Evolutionary conservation across 2,113 vertebrate genomes (phyloP).

Genomic region (Petrocephalus microphthalmus): DNA sequence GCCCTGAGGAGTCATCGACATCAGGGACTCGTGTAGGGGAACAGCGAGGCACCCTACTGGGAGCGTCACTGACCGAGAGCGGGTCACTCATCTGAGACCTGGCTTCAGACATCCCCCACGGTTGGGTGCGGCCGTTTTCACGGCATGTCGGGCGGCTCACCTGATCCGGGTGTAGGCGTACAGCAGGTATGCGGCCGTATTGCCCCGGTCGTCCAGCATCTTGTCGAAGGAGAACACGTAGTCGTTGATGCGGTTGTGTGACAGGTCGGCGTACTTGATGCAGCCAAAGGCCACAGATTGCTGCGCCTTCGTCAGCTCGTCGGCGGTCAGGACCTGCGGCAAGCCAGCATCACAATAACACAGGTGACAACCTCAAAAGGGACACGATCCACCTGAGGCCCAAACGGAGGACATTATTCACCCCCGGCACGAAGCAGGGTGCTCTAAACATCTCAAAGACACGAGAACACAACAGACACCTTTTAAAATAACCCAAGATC

Average conservation of each 20-base stretch:
- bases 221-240: constrained; percentile 98
- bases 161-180: constrained; percentile 95
- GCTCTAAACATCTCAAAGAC: background rate
- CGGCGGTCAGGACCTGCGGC: constrained; percentile 66
- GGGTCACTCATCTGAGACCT: background rate
- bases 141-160: constrained; percentile 38
- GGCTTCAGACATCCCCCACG: background rate
- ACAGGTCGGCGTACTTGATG: constrained; percentile 94
- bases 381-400: background rate
- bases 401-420: background rate
- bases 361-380: background rate
- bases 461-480: background rate
- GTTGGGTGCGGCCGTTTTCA: background rate
- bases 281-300: constrained; percentile 84
- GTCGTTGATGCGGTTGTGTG: constrained; percentile 91
- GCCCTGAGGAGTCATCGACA: background rate
- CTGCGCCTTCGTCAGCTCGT: constrained; percentile 82
- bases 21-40: background rate
- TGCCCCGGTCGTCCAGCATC: constrained; percentile 95
- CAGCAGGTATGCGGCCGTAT: constrained; percentile 89
- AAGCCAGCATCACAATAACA: background rate
- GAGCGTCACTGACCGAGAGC: background rate
- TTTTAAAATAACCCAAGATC: background rate
- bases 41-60: background rate
- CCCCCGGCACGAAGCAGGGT: background rate